phyloP scores from a whole-genome alignment of 2,888 invertebrate genomes.

The Euphydryas editha region DNA sequence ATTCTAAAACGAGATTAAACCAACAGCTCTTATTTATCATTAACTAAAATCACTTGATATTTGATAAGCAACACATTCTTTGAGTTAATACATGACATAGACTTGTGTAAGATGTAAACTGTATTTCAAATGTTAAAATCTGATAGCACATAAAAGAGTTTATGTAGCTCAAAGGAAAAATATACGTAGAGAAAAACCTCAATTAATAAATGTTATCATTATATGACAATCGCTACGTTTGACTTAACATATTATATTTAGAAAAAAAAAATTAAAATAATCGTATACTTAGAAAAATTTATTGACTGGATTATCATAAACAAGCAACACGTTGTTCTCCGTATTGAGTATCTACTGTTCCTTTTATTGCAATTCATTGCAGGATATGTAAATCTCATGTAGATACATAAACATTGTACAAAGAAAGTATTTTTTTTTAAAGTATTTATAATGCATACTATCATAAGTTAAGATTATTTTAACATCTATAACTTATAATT shows the following conservation, averaged over 20 bases:
- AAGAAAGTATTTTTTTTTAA: conserved; percentile 19
- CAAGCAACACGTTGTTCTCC: conserved; percentile 9
- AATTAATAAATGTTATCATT: neutral
- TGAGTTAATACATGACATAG: too few relatives aligned
- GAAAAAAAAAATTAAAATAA: neutral
- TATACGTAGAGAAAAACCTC: neutral
- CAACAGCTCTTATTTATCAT: conserved; percentile 10
- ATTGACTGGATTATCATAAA: neutral
- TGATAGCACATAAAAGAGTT: too few relatives aligned
- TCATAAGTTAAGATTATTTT: neutral
- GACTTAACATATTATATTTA: neutral
- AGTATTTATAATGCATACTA: conserved; percentile 3
- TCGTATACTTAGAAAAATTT: neutral
- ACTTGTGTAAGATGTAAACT: too few relatives aligned
- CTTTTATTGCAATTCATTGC: conserved; percentile 24
- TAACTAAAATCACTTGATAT: neutral
- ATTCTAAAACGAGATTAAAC: conserved; percentile 30
- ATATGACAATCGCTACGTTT: neutral
- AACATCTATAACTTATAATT: neutral
- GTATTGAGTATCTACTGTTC: conserved; percentile 20
- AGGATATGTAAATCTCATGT: conserved; percentile 19
- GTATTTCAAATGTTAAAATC: too few relatives aligned
- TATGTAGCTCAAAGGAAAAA: too few relatives aligned
- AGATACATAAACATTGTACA: conserved; percentile 19
- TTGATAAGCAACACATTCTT: too few relatives aligned